Conservation (phyloP, 2,797 vertebrate species). For the Phataginus tetradactyla region DNA sequence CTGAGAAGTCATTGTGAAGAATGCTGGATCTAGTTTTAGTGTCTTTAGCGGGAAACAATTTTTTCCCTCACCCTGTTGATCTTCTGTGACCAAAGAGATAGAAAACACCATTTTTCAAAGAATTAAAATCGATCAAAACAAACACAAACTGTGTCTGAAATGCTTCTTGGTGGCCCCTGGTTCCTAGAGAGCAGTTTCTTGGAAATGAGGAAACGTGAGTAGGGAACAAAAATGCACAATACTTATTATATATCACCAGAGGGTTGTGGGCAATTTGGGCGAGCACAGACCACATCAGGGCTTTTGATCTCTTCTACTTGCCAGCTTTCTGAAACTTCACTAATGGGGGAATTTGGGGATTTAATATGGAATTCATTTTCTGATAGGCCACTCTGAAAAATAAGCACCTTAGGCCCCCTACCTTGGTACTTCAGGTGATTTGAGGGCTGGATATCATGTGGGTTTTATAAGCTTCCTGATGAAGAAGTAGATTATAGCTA, state of each 20-base stretch:
- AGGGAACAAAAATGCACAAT: background rate
- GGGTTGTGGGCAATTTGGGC: background rate
- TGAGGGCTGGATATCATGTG: background rate
- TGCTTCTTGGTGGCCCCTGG: constrained; percentile 18
- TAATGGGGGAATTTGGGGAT: background rate
- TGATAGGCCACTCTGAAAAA: background rate
- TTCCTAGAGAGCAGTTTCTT: constrained; percentile 57
- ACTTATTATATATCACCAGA: background rate
- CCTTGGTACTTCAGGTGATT: background rate
- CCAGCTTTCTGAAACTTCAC: constrained; percentile 10
- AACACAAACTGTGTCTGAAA: constrained; percentile 23
- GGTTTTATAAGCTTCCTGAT: background rate
- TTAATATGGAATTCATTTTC: background rate
- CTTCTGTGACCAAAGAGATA: constrained; percentile 46
- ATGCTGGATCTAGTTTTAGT: background rate
- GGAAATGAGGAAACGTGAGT: constrained; percentile 51
- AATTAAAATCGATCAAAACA: constrained; percentile 70
- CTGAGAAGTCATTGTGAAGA: constrained; percentile 20
- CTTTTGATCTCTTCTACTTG: background rate
- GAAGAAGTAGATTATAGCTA: background rate
- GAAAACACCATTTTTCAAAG: constrained; percentile 69
- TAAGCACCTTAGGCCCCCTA: background rate
- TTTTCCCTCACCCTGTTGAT: background rate
- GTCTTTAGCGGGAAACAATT: background rate
- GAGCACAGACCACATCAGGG: background rate